Conservation (phyloP, 2,797 vertebrate species). For the Ptychobarbus kaznakovi region DNA sequence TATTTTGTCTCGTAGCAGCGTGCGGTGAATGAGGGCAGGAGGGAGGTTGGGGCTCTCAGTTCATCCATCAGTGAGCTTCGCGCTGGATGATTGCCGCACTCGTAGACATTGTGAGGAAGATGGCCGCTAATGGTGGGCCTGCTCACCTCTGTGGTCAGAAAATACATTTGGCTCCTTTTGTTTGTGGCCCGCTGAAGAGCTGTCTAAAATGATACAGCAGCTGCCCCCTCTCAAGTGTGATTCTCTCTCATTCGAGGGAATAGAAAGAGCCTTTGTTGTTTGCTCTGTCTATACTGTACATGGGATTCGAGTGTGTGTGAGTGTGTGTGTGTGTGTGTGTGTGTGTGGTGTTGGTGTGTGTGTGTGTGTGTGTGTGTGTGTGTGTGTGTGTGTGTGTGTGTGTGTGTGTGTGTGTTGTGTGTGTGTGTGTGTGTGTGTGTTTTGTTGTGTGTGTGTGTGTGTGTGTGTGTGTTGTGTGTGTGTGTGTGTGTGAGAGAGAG, state of each 20-base stretch:
- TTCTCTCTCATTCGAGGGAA: constrained; percentile 60
- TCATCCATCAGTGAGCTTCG: constrained; percentile 55
- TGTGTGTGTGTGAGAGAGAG: too few species aligned
- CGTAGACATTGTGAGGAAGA: constrained; percentile 73
- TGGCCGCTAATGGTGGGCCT: constrained; percentile 72
- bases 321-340: constrained; percentile 53
- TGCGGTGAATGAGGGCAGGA: constrained; percentile 49
- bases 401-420: too few species aligned
- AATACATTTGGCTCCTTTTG: constrained; percentile 75
- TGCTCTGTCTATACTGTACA: constrained; percentile 28
- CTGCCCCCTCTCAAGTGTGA: constrained; percentile 61
- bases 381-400: too few species aligned
- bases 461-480: too few species aligned
- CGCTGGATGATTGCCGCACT: constrained; percentile 61
- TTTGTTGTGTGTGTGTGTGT: too few species aligned
- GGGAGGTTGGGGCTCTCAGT: constrained; percentile 45
- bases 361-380: too few species aligned
- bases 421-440: too few species aligned
- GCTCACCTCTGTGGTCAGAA: constrained; percentile 72
- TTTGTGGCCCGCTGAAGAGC: constrained; percentile 61
- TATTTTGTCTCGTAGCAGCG: constrained; percentile 57
- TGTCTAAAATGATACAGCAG: constrained; percentile 60
- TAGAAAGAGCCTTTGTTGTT: constrained; percentile 61
- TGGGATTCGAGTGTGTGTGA: constrained; percentile 31
- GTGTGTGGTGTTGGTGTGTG: too few species aligned